Evolutionary conservation across 2,113 vertebrate genomes (phyloP), one percentile per base, ranked within the genome.

Genomic region (Seriola dumerili): DNA sequence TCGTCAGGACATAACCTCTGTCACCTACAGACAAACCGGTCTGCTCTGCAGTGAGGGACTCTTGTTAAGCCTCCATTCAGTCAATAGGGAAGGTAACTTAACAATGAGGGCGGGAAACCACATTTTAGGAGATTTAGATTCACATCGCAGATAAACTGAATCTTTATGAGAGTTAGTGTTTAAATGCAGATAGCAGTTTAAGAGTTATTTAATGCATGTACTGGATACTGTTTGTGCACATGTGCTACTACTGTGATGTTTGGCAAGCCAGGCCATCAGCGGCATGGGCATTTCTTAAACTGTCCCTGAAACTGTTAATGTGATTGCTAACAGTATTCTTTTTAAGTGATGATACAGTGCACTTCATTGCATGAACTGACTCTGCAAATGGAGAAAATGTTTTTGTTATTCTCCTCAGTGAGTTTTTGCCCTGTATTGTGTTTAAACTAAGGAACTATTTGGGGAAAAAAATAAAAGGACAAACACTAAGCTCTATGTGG

Each of bases 1-100:
- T 73, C 40, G 52, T 46, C 34, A 44, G 62, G 21, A 63, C 40
- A 52, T 34, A 34, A 66, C 68, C 76, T 77, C 50, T 6, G 48
- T 72, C 52, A 72, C 44, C 16, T 8, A 38, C 17, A 71, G 23
- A 61, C 12, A 11, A 63, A 52, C 50, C 29, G 32, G 61, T 52
- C 57, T 66, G 34, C 32, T 57, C 36, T 1, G 42, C 50, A 44
- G 3, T 25, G 10, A 72, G 9, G 32, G 6, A 40, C 68, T 32
- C 34, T 63, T 32, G 40, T 54, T 17, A 8, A 32, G n/a, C 57
- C 38, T 55, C 25, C 23, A 12, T 58, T 65, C 32, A 40, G 38
- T 11, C 38, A 32, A 23, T 59, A 23, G 19, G 34, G 50, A 62
- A 40, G 16, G 23, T 9, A 21, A 44, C 46, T 54, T 55, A 42